A percentile compares a stretch with the other conserved stretches of the same genome.
Evolutionary conservation across 2,797 vertebrate genomes (phyloP).

Genomic region (Arctocebus calabarensis): DNA sequence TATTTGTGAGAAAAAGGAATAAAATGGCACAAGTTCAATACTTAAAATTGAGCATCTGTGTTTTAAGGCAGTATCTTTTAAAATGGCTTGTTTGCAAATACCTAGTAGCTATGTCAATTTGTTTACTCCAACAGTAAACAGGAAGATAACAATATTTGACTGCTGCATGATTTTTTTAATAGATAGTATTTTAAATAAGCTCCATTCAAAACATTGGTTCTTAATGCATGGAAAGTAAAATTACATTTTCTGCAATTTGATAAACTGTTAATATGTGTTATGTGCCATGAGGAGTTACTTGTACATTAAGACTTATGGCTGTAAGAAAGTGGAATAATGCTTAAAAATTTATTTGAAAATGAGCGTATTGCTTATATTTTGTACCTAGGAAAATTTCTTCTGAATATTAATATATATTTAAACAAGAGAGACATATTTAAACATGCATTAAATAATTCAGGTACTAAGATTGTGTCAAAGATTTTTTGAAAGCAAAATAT

Average conservation of each 20-base stretch:
- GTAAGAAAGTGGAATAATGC: neutral
- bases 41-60: neutral
- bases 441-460: neutral
- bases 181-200: neutral
- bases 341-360: neutral
- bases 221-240: neutral
- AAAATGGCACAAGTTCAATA: neutral
- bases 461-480: neutral
- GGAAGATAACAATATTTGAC: neutral
- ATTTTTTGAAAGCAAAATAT: neutral
- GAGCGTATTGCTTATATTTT: neutral
- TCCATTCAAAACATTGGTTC: neutral
- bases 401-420: neutral
- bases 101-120: neutral
- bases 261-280: neutral
- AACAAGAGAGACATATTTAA: neutral
- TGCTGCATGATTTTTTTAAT: neutral
- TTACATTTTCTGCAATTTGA: neutral
- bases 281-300: neutral
- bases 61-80: neutral
- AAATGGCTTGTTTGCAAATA: neutral
- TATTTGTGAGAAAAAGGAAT: neutral
- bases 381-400: neutral
- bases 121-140: neutral
- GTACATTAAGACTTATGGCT: fast-evolving